Base-by-base conservation (phyloP, 2,888 invertebrate species). In the Trichopria drosophilae region DNA sequence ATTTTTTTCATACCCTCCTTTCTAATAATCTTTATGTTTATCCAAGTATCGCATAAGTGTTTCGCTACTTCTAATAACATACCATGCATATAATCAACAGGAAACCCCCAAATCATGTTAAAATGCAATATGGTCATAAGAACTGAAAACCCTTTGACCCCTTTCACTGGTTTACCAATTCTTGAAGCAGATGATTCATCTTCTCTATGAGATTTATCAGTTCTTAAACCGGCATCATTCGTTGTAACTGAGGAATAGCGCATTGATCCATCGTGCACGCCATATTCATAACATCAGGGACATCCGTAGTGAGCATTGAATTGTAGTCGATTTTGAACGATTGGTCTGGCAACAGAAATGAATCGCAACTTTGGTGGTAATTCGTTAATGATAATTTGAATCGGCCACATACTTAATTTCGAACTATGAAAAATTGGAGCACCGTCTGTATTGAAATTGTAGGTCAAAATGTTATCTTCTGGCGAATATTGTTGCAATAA, bases 301-400 rank as follows among this genome's bases (percentile, higher is more conserved):
- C 43, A 43, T 9, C 43, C 23, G 20, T 19, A 32, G 23, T 31
- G 32, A 12, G 31, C 19, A 24, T 46, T 46, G 19, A 29, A 36
- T 13, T 45, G 45, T 7, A 45, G 9, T 13, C 45, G 23, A 22
- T 12, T 36, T 36, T 45, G 45, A 16, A 46, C 28, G 9, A 46
- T 35, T 13, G 45, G 45, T 6, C 45, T 24, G n/a, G 45, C 45
- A 20, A 46, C 45, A n/a, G 45, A 24, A 7, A 19, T 46, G n/a
- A 46, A 46, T 6, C 45, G 36, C 22, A 46, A 22, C 20, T 19
- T 9, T 5, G 37, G 45, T 7, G 45, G 37, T 28, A 46, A 28
- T 46, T 46, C 45, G 37, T 46, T 37, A 35, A 46, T 18, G 22
- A 46, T 46, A 9, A 46, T 28, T 24, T 36, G 45, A 22, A 46